Percentiles rank a stretch among this genome's conserved stretches.
phyloP scores from a whole-genome alignment of 2,888 invertebrate species.

The Fissipunctia ypsillon region DNA sequence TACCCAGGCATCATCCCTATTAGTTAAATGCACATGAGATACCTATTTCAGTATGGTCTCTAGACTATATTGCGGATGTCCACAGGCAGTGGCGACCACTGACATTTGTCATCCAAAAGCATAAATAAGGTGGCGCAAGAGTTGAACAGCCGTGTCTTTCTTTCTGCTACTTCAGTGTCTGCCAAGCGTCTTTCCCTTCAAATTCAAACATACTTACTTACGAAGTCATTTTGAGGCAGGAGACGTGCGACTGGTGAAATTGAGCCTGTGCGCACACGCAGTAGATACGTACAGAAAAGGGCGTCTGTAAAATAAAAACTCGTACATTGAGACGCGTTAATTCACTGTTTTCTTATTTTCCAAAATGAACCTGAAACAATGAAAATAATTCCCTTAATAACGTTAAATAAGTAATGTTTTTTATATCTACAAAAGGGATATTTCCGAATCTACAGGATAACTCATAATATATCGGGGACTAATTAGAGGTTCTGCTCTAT shows the following conservation, averaged over 20 bases:
- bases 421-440: background rate
- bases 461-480: conserved; percentile 4
- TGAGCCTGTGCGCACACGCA: background rate
- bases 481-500: conserved; percentile 11
- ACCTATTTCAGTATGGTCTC: background rate
- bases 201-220: background rate
- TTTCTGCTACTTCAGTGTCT: background rate
- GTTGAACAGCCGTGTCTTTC: background rate
- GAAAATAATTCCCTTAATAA: background rate
- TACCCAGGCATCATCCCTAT: too few species aligned
- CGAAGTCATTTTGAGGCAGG: background rate
- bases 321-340: background rate
- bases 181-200: background rate
- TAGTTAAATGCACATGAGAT: background rate
- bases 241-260: too few species aligned
- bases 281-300: background rate
- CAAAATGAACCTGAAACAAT: background rate
- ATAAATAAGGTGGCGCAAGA: background rate
- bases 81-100: background rate
- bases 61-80: background rate
- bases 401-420: background rate
- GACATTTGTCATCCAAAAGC: background rate
- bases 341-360: background rate
- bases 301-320: background rate
- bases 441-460: background rate